Evolutionary conservation across 2,113 vertebrate species (phyloP), one percentile per base, ranked within the genome.

Genomic region (Nerophis ophidion): DNA sequence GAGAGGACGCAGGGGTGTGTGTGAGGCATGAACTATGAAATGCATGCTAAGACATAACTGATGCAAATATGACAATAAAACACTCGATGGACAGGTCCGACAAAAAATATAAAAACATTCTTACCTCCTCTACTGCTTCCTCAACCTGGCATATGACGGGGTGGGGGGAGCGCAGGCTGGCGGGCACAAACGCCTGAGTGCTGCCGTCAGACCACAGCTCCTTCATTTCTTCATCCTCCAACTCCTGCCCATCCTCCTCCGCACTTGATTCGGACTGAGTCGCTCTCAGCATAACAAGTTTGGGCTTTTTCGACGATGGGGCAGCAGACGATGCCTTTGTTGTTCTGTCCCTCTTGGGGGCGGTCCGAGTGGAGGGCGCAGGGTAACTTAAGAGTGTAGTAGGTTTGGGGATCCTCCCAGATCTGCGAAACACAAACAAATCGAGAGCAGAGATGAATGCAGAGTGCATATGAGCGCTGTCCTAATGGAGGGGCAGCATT

Each of bases 121-220:
- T 13, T 86, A 98, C 96, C 94, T 98, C 95, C 77, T 94, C 93
- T 91, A 95, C 84, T 0, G 91, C 94, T 85, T 96, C 94, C 56
- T 95, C 91, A 67, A 96, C 92, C 66, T 93, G 91, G 66, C 89
- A 38, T 54, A 90, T 66, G 70, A 92, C 34, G 35, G 87, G 82
- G 16, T 78, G 87, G 33, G 90, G 90, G 56, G 93, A 91, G 56
- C 93, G 89, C 57, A 99, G 89, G 65, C 91, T 87, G 56, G 88
- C 62, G 11, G 95, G 93, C 60, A 97, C 90, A 81, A 97, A 97
- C 0, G 80, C 92, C 38, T 91, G 90, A 38, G 91, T 90, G 74
- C 88, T 88, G 83, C 90, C 90, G 74, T 94, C 87, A 26, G 3
- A 26, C 26, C 26, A 26, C 26, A 26, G 26, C 26, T 26, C 26